These are phyloP conservation scores for Amphiduros pacificus DNA, from an alignment of 2,888 invertebrate species.

Conservation along the genomic window DNA sequence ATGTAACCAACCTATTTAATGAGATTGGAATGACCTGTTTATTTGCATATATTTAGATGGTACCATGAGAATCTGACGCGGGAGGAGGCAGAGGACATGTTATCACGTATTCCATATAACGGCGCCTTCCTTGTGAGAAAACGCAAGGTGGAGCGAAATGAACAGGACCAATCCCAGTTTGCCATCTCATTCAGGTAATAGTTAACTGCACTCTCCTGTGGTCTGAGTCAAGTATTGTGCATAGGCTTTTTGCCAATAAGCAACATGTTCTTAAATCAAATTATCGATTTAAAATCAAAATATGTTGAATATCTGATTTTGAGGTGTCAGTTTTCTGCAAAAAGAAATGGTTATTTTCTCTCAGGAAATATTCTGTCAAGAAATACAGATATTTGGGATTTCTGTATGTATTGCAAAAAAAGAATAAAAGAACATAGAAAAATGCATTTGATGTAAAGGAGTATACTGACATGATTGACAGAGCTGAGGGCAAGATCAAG, in stretches of 20 bases:
- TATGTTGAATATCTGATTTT: no score
- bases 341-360: no score
- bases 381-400: no score
- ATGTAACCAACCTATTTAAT: background rate
- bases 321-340: no score
- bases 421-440: background rate
- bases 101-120: conserved; percentile 81
- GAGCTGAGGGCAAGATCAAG: conserved; percentile 91
- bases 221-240: no score
- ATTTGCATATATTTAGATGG: conserved; percentile 67
- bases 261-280: no score
- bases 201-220: no score
- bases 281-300: no score
- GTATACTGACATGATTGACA: conserved; percentile 58
- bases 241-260: no score
- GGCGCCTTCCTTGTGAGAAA: conserved; percentile 94
- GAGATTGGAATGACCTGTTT: background rate
- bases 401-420: background rate
- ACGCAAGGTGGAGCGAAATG: conserved; percentile 63
- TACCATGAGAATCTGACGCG: conserved; percentile 82
- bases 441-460: no score
- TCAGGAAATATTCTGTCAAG: no score
- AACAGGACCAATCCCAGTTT: conserved; percentile 81
- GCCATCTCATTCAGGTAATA: conserved; percentile 88
- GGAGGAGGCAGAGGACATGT: conserved; percentile 82